Evolutionary conservation across 2,113 vertebrate genomes (phyloP).

Genomic region (Daubentonia madagascariensis): DNA sequence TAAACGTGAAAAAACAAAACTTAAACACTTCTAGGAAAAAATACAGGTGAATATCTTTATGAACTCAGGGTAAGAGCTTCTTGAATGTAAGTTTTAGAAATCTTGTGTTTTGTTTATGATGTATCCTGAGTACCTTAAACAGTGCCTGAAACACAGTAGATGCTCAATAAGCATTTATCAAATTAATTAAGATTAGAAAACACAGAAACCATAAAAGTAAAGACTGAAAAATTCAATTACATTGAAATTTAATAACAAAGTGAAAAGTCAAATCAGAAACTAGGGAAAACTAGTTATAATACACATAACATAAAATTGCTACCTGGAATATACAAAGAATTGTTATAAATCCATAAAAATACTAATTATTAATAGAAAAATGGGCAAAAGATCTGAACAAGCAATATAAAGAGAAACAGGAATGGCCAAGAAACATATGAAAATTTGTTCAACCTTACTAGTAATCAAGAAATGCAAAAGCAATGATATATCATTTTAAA

Average conservation of each 20-base stretch:
- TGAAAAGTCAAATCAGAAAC: not conserved
- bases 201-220: not conserved
- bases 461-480: not conserved
- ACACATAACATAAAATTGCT: not conserved
- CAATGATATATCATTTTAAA: not conserved
- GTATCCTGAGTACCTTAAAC: not conserved
- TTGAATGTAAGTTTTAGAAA: not conserved
- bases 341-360: not conserved
- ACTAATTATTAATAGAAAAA: conserved; percentile 1
- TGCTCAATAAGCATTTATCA: not conserved
- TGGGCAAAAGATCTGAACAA: not conserved
- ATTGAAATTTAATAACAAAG: not conserved
- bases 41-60: not conserved
- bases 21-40: not conserved
- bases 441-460: not conserved
- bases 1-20: not conserved
- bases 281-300: not conserved
- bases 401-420: not conserved
- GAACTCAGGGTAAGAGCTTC: not conserved
- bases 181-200: not conserved
- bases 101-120: not conserved
- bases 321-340: not conserved
- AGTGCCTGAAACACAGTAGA: not conserved
- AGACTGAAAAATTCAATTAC: not conserved
- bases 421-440: not conserved